phyloP scores from a whole-genome alignment of 2,113 vertebrate species.

The Burhinus oedicnemus region DNA sequence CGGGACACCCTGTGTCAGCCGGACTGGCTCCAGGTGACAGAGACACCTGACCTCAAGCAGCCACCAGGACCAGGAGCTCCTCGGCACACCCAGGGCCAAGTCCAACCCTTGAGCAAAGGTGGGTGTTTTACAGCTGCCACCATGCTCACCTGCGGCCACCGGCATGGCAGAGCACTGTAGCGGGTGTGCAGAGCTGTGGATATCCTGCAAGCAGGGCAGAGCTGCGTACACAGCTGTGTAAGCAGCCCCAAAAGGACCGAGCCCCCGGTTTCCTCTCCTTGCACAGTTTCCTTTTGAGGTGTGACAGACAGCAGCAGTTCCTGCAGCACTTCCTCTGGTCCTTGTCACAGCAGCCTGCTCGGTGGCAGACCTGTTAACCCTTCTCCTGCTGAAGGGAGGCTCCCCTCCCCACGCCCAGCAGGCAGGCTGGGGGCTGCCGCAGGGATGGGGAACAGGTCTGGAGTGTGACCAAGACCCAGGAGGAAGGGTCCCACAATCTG shows the following conservation, averaged over 20 bases:
- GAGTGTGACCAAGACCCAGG: not conserved
- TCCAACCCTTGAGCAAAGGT: not conserved
- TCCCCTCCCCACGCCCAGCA: not conserved
- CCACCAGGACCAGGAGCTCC: not conserved
- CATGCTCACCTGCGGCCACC: rapidly evolving
- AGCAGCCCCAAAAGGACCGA: rapidly evolving
- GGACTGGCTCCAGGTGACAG: rapidly evolving
- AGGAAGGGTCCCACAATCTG: not conserved
- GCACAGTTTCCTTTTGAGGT: constrained; percentile 43
- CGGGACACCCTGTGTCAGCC: not conserved
- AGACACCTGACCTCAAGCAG: not conserved
- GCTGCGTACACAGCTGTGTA: not conserved
- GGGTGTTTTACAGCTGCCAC: not conserved
- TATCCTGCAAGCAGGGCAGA: not conserved
- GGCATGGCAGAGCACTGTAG: not conserved
- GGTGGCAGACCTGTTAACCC: not conserved
- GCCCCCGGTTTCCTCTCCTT: not conserved
- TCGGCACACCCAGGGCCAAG: not conserved
- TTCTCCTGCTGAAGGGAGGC: not conserved
- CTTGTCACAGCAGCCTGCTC: not conserved
- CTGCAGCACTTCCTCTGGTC: constrained; percentile 46
- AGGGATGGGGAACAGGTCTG: not conserved
- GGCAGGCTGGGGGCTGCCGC: not conserved
- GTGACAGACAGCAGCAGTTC: not conserved
- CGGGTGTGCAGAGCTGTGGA: rapidly evolving